These are phyloP conservation scores for Ophion ellenae DNA, from an alignment of 2,888 invertebrate genomes.

Conservation along the genomic window DNA sequence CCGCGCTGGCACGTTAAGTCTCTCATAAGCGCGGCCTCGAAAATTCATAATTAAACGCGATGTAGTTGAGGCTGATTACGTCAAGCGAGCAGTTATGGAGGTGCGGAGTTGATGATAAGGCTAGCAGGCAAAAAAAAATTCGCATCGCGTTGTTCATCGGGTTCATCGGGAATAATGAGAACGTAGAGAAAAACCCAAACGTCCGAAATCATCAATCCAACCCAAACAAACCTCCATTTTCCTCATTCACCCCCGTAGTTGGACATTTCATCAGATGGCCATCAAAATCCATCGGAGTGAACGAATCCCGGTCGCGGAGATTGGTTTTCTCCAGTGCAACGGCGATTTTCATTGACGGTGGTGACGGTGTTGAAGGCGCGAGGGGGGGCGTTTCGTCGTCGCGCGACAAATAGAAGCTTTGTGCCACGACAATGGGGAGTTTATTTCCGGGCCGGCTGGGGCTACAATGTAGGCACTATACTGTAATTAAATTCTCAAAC, in stretches of 20 bases:
- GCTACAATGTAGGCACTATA: constrained; percentile 84
- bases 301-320: background rate
- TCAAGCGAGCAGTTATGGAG: constrained; percentile 64
- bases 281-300: constrained; percentile 24
- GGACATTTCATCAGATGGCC: background rate
- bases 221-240: background rate
- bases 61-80: constrained; percentile 78
- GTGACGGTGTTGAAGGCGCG: constrained; percentile 40
- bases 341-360: constrained; percentile 23
- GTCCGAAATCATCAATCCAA: background rate
- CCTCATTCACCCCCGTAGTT: background rate
- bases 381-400: constrained; percentile 58
- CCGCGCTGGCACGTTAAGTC: constrained; percentile 58
- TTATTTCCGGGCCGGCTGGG: constrained; percentile 84
- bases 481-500: constrained; percentile 84
- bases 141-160: background rate
- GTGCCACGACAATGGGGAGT: constrained; percentile 83
- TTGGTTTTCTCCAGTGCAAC: constrained; percentile 33
- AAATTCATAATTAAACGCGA: constrained; percentile 81
- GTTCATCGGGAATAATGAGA: background rate
- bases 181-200: background rate
- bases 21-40: constrained; percentile 71
- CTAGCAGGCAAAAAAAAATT: background rate
- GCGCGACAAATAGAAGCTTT: constrained; percentile 83
- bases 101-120: background rate